phyloP scores from a whole-genome alignment of 2,888 invertebrate genomes.

The Euzetes globulus region DNA sequence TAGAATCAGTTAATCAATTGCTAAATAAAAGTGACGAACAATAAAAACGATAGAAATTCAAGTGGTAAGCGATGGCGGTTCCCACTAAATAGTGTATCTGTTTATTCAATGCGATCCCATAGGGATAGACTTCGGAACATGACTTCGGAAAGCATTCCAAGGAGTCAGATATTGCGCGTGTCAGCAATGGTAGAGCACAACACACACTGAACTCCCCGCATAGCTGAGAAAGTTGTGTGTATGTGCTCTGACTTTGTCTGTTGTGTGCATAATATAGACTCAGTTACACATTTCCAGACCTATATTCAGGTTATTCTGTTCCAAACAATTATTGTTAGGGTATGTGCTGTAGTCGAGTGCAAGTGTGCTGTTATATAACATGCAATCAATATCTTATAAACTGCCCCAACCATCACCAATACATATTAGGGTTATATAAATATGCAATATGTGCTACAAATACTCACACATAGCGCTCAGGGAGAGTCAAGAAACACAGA shows the following conservation, averaged over 20 bases:
- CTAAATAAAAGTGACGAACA: too few species aligned
- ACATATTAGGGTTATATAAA: slow-evolving; percentile 2
- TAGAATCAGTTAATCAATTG: too few species aligned
- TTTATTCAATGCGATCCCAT: too few species aligned
- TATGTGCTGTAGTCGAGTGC: not conserved
- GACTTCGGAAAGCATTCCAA: not conserved
- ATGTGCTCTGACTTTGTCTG: not conserved
- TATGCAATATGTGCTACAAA: slow-evolving; percentile 19
- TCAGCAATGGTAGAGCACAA: not conserved
- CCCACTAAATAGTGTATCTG: too few species aligned
- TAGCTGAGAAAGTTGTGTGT: not conserved
- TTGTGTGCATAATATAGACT: slow-evolving; percentile 1
- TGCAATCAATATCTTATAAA: not conserved
- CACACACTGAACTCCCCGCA: not conserved
- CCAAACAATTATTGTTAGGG: not conserved
- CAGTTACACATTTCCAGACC: slow-evolving; percentile 29
- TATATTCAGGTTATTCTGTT: not conserved
- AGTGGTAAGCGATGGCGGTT: too few species aligned
- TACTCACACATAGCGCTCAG: slow-evolving; percentile 26
- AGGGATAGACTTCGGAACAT: too few species aligned
- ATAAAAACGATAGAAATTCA: too few species aligned
- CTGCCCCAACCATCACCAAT: slow-evolving; percentile 15
- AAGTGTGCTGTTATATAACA: not conserved
- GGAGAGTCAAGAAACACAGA: not conserved
- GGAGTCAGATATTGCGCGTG: slow-evolving; percentile 23